Evolutionary conservation across 1,140 invertebrate species (phyloP).

Genomic region (Pseudomyrmex dendroicus): DNA sequence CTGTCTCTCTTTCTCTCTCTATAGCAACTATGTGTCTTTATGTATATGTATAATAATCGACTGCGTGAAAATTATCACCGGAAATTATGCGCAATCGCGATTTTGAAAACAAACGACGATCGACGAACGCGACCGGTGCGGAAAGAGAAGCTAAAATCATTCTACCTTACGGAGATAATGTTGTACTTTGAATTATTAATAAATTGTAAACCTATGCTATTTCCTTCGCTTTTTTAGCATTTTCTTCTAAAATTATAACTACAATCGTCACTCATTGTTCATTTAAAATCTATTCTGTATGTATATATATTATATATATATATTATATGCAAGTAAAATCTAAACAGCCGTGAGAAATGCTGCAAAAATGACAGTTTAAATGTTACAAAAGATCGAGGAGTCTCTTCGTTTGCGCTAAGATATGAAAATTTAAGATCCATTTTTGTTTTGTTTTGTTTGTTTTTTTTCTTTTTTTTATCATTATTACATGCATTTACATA

Average conservation of each 20-base stretch:
- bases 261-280: background rate
- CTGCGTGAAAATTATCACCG: constrained; percentile 54
- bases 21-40: constrained; percentile 65
- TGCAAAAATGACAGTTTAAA: constrained; percentile 45
- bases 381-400: constrained; percentile 51
- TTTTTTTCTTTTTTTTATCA: constrained; percentile 1
- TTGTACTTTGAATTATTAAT: constrained; percentile 51
- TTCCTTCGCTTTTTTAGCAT: background rate
- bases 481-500: constrained; percentile 65
- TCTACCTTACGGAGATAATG: constrained; percentile 30
- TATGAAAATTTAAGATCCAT: constrained; percentile 63
- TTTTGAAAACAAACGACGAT: constrained; percentile 30
- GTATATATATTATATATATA: too few relatives aligned
- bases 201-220: constrained; percentile 23
- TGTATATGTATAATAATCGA: constrained; percentile 32
- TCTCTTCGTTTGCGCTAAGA: constrained; percentile 36
- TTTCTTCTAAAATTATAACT: constrained; percentile 20
- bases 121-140: constrained; percentile 19
- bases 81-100: constrained; percentile 40
- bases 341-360: constrained; percentile 13
- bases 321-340: constrained; percentile 4
- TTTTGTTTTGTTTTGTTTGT: too few relatives aligned
- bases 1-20: too few relatives aligned
- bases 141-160: constrained; percentile 37
- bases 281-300: constrained; percentile 11